These are phyloP conservation scores for Stigmatopora argus DNA, from an alignment of 2,113 vertebrate genomes.

Conservation along the genomic window DNA sequence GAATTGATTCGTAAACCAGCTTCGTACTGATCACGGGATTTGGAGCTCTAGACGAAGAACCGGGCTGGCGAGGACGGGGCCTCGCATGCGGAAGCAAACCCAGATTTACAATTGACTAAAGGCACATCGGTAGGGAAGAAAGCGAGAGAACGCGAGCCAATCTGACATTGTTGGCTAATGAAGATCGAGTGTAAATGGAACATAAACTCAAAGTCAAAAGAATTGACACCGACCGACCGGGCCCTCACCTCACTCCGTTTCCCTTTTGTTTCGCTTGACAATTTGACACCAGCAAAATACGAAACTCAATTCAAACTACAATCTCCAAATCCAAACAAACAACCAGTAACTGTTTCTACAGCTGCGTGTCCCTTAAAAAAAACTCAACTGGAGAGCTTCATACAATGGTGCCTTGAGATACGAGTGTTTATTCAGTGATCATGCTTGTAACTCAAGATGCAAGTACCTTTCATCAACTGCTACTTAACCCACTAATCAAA, in stretches of 20 bases:
- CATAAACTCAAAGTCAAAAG: slow-evolving; percentile 20
- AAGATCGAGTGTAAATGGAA: slow-evolving; percentile 22
- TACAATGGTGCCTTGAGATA: background rate
- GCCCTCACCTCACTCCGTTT: background rate
- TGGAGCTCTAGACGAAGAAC: slow-evolving; percentile 37
- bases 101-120: slow-evolving; percentile 66
- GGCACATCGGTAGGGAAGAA: slow-evolving; percentile 73
- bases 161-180: slow-evolving; percentile 34
- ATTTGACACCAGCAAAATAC: slow-evolving; percentile 25
- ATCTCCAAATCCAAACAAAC: slow-evolving; percentile 21
- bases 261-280: slow-evolving; percentile 11
- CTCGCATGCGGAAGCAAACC: slow-evolving; percentile 56
- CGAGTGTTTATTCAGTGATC: background rate
- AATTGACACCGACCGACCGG: slow-evolving; percentile 11
- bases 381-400: background rate
- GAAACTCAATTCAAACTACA: slow-evolving; percentile 12
- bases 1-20: slow-evolving; percentile 62
- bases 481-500: no score
- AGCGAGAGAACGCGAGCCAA: slow-evolving; percentile 51
- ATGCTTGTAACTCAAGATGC: background rate
- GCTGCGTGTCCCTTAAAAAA: background rate
- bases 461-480: background rate
- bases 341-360: slow-evolving; percentile 22
- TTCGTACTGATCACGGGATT: slow-evolving; percentile 39
- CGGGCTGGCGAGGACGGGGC: slow-evolving; percentile 31